Percentiles rank a stretch among this genome's conserved stretches.
Conservation (phyloP, 2,113 vertebrate species). For the Herpetotheres cachinnans region DNA sequence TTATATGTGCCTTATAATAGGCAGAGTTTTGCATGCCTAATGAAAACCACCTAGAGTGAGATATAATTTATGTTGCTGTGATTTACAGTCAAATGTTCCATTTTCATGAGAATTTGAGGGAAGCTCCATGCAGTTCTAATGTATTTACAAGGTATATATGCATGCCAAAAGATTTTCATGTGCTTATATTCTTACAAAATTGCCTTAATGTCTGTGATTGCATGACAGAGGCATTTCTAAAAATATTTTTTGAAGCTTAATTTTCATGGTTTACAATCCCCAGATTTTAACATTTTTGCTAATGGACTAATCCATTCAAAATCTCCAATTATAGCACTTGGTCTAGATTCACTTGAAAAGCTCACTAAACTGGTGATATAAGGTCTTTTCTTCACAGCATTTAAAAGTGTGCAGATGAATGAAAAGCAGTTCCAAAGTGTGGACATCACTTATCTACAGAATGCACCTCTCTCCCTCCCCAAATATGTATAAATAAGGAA, state of each 20-base stretch:
- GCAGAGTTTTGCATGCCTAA: background rate
- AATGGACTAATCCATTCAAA: background rate
- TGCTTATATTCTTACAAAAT: background rate
- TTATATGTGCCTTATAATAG: background rate
- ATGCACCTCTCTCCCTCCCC: background rate
- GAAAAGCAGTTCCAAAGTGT: background rate
- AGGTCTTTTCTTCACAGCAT: background rate
- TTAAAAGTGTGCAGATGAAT: background rate
- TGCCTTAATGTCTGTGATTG: background rate
- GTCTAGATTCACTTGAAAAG: background rate
- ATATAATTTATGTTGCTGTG: constrained; percentile 6
- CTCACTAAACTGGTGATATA: background rate
- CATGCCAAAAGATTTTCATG: background rate
- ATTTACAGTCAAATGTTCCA: background rate
- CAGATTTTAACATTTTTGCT: background rate
- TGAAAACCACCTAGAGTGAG: background rate
- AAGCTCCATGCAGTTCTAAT: background rate
- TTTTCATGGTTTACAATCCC: background rate
- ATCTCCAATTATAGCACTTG: background rate
- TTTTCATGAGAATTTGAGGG: constrained; percentile 1
- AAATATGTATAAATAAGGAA: background rate
- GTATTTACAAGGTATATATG: background rate
- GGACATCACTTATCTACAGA: background rate
- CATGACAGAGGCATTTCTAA: background rate
- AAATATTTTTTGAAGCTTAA: background rate